Conservation (phyloP, 2,888 invertebrate genomes). For the Hermaeophaga mercurialis region DNA sequence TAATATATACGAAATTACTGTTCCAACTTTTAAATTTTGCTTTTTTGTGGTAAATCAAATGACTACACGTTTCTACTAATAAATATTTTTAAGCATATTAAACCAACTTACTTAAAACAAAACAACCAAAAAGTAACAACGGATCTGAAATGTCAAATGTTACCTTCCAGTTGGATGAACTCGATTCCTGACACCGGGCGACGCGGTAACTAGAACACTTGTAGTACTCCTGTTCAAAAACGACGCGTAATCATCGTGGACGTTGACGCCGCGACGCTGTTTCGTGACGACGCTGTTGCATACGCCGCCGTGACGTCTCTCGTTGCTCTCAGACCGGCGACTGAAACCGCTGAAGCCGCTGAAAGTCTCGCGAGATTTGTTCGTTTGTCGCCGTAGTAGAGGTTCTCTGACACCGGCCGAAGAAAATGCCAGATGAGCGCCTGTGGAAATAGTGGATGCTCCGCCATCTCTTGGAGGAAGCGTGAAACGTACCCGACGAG, state of each 20-base stretch:
- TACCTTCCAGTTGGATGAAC: constrained; percentile 53
- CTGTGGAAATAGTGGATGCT: constrained; percentile 1
- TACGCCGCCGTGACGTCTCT: constrained; percentile 11
- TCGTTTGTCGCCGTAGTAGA: constrained; percentile 16
- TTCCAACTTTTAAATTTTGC: too few relatives aligned
- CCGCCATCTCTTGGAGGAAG: constrained; percentile 50
- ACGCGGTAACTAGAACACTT: constrained; percentile 47
- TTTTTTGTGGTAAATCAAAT: too few relatives aligned
- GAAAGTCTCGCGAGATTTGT: neutral
- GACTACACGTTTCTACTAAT: too few relatives aligned
- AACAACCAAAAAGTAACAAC: neutral
- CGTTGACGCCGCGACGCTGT: constrained; percentile 5
- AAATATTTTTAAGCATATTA: too few relatives aligned
- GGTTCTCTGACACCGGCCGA: constrained; percentile 32
- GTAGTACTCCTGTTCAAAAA: constrained; percentile 21
- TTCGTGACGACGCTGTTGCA: constrained; percentile 5
- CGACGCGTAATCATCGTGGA: constrained; percentile 17
- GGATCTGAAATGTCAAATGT: too few relatives aligned
- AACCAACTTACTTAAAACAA: constrained; percentile 8
- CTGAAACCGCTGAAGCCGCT: constrained; percentile 8
- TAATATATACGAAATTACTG: too few relatives aligned
- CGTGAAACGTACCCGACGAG: constrained; percentile 52
- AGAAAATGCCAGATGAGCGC: constrained; percentile 28
- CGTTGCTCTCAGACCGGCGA: constrained; percentile 16
- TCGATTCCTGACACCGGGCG: constrained; percentile 50